Evolutionary conservation across 2,113 vertebrate species (phyloP).

Genomic region (Neogale vison): DNA sequence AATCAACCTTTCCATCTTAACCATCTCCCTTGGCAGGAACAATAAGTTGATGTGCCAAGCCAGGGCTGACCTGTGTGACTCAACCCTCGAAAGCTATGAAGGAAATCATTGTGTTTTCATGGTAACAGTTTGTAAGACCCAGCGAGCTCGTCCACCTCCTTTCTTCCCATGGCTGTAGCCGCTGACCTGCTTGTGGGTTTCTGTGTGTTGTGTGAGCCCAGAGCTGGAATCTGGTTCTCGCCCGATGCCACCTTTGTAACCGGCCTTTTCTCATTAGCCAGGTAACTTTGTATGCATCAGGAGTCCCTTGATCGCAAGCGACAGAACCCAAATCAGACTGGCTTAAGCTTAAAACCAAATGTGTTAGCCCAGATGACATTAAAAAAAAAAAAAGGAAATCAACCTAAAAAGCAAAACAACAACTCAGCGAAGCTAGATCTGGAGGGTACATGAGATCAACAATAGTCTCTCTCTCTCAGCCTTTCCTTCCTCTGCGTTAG

Average conservation of each 20-base stretch:
- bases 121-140: background rate
- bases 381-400: background rate
- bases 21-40: constrained; percentile 62
- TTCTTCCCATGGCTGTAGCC: background rate
- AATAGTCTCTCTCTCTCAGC: background rate
- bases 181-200: background rate
- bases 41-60: background rate
- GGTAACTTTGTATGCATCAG: background rate
- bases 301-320: background rate
- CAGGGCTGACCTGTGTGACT: constrained; percentile 44
- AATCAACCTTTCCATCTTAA: constrained; percentile 48
- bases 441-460: background rate
- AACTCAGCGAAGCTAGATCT: background rate
- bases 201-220: background rate
- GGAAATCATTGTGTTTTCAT: constrained; percentile 41
- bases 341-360: constrained; percentile 25
- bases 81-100: constrained; percentile 48
- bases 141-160: constrained; percentile 8
- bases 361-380: background rate
- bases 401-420: background rate
- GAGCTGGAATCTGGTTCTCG: background rate
- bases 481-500: background rate
- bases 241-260: background rate
- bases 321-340: constrained; percentile 4
- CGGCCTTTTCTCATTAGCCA: background rate